These are phyloP conservation scores for Pseudomyrmex gracilis DNA, from an alignment of 1,140 invertebrate genomes.

Conservation along the genomic window DNA sequence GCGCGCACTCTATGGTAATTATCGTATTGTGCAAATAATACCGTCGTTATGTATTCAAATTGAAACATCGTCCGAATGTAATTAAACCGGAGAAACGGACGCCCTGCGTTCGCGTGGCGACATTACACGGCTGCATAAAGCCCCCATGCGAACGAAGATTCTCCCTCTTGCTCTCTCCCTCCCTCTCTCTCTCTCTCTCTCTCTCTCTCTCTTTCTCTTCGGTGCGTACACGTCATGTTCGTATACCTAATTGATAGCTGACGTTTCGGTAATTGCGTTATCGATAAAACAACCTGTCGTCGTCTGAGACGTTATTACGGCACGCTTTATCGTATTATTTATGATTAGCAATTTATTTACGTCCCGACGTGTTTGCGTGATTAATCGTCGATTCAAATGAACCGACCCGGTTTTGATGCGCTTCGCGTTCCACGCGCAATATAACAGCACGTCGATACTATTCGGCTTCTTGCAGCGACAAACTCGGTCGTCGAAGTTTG, in stretches of 20 bases:
- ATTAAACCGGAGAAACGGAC: slow-evolving; percentile 44
- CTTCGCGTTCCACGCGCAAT: neutral
- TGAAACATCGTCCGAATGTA: slow-evolving; percentile 63
- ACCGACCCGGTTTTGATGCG: neutral
- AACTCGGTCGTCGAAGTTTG: slow-evolving; percentile 25
- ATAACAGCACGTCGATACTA: slow-evolving; percentile 29
- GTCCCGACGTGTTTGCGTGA: neutral
- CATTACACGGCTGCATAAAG: slow-evolving; percentile 36
- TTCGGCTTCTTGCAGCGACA: neutral
- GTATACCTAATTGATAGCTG: slow-evolving; percentile 35
- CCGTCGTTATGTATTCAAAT: slow-evolving; percentile 57
- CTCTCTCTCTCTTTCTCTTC: too few species aligned
- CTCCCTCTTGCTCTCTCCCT: too few species aligned
- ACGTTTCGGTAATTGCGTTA: slow-evolving; percentile 46
- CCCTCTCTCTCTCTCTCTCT: too few species aligned
- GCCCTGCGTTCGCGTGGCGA: neutral
- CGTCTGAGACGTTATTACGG: slow-evolving; percentile 16
- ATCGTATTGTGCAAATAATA: slow-evolving; percentile 61
- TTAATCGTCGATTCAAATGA: slow-evolving; percentile 44
- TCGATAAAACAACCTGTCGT: slow-evolving; percentile 14
- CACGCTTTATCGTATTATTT: slow-evolving; percentile 15
- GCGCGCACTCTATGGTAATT: slow-evolving; percentile 45
- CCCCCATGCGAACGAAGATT: neutral
- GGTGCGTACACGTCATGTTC: slow-evolving; percentile 15
- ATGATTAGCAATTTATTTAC: slow-evolving; percentile 38